These are phyloP conservation scores for Ammodytes dubius DNA, from an alignment of 2,113 vertebrate species.

Conservation along the genomic window DNA sequence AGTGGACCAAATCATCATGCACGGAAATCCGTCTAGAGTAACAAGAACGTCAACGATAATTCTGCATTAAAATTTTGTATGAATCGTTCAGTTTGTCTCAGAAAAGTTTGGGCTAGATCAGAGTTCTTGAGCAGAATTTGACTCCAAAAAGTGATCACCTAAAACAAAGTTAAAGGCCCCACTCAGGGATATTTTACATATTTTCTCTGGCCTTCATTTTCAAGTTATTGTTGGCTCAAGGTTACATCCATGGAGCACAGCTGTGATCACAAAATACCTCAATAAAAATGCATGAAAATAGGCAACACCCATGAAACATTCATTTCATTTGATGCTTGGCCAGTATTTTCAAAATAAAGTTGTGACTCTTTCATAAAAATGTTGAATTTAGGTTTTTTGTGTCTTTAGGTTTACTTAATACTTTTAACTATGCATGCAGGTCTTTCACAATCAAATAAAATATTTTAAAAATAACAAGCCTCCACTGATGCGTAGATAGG, in stretches of 20 bases:
- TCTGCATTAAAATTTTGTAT: not conserved
- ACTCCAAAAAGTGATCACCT: slow-evolving; percentile 10
- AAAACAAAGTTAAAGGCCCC: not conserved
- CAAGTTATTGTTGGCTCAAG: not conserved
- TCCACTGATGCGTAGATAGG: not conserved
- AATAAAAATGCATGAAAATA: slow-evolving; percentile 14
- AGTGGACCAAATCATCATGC: not conserved
- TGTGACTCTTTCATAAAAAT: not conserved
- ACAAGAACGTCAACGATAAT: not conserved
- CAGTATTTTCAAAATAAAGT: not conserved
- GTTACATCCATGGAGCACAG: not conserved
- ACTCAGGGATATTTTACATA: not conserved
- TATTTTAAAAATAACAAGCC: slow-evolving; percentile 4
- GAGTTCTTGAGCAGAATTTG: not conserved
- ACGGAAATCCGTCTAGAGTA: not conserved
- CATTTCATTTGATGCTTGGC: not conserved
- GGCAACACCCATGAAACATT: not conserved
- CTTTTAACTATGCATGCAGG: not conserved
- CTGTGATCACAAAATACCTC: slow-evolving; percentile 21
- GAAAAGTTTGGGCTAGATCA: not conserved
- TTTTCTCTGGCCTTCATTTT: not conserved
- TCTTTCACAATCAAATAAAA: not conserved
- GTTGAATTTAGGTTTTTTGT: not conserved
- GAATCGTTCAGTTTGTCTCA: not conserved
- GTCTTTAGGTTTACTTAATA: not conserved